Percentiles rank a stretch among this genome's conserved stretches.
Conservation (phyloP, 2,113 vertebrate species). For the Chloropsis hardwickii region DNA sequence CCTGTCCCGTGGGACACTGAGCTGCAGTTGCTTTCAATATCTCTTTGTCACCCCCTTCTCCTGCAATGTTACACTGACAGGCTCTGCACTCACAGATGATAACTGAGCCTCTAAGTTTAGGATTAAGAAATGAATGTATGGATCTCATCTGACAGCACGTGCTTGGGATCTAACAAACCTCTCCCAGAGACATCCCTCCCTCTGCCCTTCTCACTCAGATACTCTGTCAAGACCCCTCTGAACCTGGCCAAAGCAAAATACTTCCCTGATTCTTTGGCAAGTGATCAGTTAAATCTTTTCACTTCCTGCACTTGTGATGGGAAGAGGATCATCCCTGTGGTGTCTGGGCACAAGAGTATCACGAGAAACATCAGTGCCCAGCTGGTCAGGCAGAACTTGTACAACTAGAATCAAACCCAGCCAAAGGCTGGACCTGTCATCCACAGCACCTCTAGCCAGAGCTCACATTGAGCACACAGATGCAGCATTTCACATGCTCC, state of each 20-base stretch:
- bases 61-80: neutral
- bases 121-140: neutral
- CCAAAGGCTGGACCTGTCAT: neutral
- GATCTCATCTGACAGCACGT: neutral
- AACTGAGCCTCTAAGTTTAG: neutral
- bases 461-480: accelerated
- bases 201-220: neutral
- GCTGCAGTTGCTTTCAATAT: neutral
- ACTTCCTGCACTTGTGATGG: neutral
- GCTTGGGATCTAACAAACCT: neutral
- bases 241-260: neutral
- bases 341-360: neutral
- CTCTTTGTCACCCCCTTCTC: neutral
- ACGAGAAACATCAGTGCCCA: neutral
- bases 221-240: neutral
- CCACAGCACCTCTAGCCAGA: neutral
- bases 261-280: neutral
- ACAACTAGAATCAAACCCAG: neutral
- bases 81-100: neutral
- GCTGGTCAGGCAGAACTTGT: neutral
- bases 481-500: neutral
- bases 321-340: neutral
- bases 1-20: neutral
- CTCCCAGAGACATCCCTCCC: neutral
- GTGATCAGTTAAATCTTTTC: neutral